These are phyloP conservation scores for Camelus dromedarius DNA, from an alignment of 2,113 vertebrate genomes.

Conservation along the genomic window DNA sequence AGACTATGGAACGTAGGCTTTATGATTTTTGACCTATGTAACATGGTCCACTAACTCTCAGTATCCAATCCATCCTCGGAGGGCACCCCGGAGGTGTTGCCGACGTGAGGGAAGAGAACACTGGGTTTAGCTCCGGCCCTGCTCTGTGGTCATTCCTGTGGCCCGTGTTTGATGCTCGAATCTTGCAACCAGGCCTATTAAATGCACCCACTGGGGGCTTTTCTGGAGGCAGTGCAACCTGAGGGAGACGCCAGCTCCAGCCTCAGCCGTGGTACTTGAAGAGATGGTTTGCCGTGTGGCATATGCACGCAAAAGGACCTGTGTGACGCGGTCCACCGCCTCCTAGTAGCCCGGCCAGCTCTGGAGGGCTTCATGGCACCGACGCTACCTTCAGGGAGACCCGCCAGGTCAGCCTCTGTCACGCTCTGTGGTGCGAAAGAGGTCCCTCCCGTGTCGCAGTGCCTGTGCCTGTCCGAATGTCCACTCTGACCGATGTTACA, in stretches of 20 bases:
- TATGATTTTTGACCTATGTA: slow-evolving; percentile 82
- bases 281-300: not conserved
- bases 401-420: not conserved
- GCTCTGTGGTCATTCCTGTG: not conserved
- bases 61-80: slow-evolving; percentile 81
- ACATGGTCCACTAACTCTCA: slow-evolving; percentile 85
- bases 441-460: not conserved
- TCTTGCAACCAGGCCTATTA: not conserved
- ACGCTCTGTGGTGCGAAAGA: not conserved
- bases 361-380: not conserved
- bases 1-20: slow-evolving; percentile 85
- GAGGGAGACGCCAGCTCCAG: not conserved
- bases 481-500: not conserved
- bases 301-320: not conserved
- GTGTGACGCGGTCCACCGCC: not conserved
- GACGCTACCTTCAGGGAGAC: not conserved
- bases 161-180: not conserved
- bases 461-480: accelerated
- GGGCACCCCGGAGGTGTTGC: slow-evolving; percentile 68
- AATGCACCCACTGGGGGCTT: not conserved
- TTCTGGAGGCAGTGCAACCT: not conserved
- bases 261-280: not conserved
- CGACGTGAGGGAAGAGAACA: slow-evolving; percentile 47
- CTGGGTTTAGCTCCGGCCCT: not conserved
- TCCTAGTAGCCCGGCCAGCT: not conserved